phyloP scores from a whole-genome alignment of 1,140 invertebrate species.

The Tetramorium alpestre region DNA sequence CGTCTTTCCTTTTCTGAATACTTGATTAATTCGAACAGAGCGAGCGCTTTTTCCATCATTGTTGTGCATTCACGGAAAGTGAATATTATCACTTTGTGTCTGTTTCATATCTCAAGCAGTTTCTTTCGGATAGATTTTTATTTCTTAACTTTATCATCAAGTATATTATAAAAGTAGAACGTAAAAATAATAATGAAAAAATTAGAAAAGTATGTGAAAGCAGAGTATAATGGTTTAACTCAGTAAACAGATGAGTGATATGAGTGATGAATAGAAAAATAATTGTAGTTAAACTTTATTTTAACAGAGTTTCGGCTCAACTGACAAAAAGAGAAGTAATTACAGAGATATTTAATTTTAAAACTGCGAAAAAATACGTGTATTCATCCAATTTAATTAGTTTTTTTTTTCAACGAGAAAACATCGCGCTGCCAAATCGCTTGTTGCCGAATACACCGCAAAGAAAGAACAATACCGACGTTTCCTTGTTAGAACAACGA shows the following conservation, averaged over 20 bases:
- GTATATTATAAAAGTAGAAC: too few relatives aligned
- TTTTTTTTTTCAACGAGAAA: neutral
- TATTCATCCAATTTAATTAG: neutral
- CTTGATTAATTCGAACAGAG: neutral
- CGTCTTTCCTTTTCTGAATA: constrained; percentile 13
- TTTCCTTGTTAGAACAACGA: neutral
- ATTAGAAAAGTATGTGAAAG: constrained; percentile 2
- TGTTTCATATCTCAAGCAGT: neutral
- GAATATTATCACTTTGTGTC: neutral
- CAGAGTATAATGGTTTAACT: neutral
- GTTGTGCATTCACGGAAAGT: neutral
- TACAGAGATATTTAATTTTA: neutral
- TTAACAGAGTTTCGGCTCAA: neutral
- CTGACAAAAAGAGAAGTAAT: neutral
- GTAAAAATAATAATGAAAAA: neutral
- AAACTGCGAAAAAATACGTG: neutral
- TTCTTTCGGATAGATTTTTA: neutral
- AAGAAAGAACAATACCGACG: constrained; percentile 7
- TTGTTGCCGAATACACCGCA: neutral
- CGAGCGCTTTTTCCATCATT: neutral
- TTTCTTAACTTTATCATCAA: neutral
- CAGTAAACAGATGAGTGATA: neutral
- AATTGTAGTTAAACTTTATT: neutral
- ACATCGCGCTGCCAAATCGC: neutral
- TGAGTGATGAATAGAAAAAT: neutral